phyloP scores from a whole-genome alignment of 2,113 vertebrate species.

The Corapipo altera region DNA sequence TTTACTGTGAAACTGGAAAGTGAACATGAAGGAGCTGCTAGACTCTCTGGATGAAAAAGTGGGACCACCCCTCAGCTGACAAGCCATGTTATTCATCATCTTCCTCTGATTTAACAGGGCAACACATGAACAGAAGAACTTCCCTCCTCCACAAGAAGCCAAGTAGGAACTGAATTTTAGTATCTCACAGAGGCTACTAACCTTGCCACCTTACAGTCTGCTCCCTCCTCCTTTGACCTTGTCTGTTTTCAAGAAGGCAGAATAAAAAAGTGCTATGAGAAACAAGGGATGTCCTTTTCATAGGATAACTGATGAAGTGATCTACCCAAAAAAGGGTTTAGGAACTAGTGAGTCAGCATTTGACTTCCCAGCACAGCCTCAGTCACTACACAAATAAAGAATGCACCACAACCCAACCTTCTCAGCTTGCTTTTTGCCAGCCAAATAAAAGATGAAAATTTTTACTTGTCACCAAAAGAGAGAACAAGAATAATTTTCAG shows the following conservation, averaged over 20 bases:
- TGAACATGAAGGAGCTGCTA: not conserved
- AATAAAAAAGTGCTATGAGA: not conserved
- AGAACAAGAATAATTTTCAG: not conserved
- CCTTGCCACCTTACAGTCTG: not conserved
- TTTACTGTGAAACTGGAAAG: not conserved
- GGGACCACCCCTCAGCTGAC: not conserved
- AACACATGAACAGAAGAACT: not conserved
- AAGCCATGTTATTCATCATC: not conserved
- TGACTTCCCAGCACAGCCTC: not conserved
- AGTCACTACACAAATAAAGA: not conserved
- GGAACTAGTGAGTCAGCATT: not conserved
- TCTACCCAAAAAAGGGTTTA: not conserved
- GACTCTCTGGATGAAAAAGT: not conserved
- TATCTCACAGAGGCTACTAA: not conserved
- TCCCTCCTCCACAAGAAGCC: not conserved
- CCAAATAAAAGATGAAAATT: not conserved
- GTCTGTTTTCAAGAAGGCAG: not conserved
- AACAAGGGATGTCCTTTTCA: not conserved
- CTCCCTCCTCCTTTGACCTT: not conserved
- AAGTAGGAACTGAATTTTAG: not conserved
- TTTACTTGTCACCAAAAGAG: not conserved
- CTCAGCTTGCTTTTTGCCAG: not conserved
- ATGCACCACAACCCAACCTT: not conserved
- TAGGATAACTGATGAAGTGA: not conserved
- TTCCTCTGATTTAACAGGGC: not conserved